phyloP scores from a whole-genome alignment of 2,797 vertebrate genomes.

The Melanotaenia maccullochi region DNA sequence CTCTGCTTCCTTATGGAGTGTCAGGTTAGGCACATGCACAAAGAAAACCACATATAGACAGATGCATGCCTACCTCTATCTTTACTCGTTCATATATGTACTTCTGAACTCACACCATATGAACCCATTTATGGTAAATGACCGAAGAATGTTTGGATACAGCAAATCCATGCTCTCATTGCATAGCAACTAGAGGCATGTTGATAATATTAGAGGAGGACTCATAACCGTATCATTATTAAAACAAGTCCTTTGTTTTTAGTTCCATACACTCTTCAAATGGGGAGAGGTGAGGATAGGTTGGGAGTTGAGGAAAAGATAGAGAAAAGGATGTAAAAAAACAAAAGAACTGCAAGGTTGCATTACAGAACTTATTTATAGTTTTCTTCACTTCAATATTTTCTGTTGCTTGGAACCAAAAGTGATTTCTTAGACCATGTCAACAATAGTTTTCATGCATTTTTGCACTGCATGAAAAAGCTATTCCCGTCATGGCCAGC shows the following conservation, averaged over 20 bases:
- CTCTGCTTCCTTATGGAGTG: slow-evolving; percentile 65
- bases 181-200: slow-evolving; percentile 54
- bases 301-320: slow-evolving; percentile 9
- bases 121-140: slow-evolving; percentile 69
- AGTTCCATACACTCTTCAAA: slow-evolving; percentile 43
- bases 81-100: slow-evolving; percentile 29
- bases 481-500: slow-evolving; percentile 54
- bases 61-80: slow-evolving; percentile 36
- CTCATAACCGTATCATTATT: slow-evolving; percentile 68
- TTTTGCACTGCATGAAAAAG: slow-evolving; percentile 65
- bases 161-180: slow-evolving; percentile 51
- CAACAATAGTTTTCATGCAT: slow-evolving; percentile 57
- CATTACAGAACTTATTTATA: slow-evolving; percentile 44
- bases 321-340: neutral
- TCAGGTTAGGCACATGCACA: slow-evolving; percentile 38
- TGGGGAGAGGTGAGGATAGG: neutral
- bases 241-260: slow-evolving; percentile 73
- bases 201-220: slow-evolving; percentile 64
- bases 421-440: slow-evolving; percentile 46
- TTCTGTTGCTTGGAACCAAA: slow-evolving; percentile 56
- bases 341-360: slow-evolving; percentile 40
- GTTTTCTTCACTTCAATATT: slow-evolving; percentile 54
- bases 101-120: slow-evolving; percentile 37
- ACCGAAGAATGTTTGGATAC: slow-evolving; percentile 58
- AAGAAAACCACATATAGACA: slow-evolving; percentile 25